A percentile compares a stretch with the other conserved stretches of the same genome.
phyloP scores from a whole-genome alignment of 2,113 vertebrate genomes.

The Xiphophorus hellerii region DNA sequence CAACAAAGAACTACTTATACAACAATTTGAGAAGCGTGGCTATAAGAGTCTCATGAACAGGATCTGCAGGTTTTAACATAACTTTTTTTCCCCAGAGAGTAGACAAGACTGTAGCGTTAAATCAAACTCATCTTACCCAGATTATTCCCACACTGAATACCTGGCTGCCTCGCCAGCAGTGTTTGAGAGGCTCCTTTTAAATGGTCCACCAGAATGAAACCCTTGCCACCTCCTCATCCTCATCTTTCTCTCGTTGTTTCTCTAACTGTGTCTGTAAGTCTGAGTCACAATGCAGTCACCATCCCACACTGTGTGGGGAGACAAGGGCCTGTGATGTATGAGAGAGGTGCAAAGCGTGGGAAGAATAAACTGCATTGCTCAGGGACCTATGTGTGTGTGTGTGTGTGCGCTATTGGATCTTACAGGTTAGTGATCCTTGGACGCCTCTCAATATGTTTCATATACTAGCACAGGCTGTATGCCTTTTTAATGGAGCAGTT shows the following conservation, averaged over 20 bases:
- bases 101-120: too few species aligned
- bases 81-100: too few species aligned
- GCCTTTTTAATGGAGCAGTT: slow-evolving; percentile 49
- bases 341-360: slow-evolving; percentile 74
- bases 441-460: slow-evolving; percentile 52
- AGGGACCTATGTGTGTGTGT: slow-evolving; percentile 48
- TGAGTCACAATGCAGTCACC: slow-evolving; percentile 77
- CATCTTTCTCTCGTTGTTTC: slow-evolving; percentile 34
- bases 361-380: slow-evolving; percentile 67
- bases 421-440: slow-evolving; percentile 60
- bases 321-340: slow-evolving; percentile 73
- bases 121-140: too few species aligned
- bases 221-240: slow-evolving; percentile 45
- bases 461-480: slow-evolving; percentile 24
- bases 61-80: neutral
- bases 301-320: slow-evolving; percentile 78
- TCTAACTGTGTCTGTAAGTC: slow-evolving; percentile 43
- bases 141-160: neutral
- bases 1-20: neutral
- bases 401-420: slow-evolving; percentile 18
- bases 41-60: neutral
- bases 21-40: neutral
- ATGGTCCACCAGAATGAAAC: slow-evolving; percentile 33
- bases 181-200: slow-evolving; percentile 35
- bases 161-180: slow-evolving; percentile 24